phyloP scores from a whole-genome alignment of 2,113 vertebrate genomes.

The Prunella himalayana region DNA sequence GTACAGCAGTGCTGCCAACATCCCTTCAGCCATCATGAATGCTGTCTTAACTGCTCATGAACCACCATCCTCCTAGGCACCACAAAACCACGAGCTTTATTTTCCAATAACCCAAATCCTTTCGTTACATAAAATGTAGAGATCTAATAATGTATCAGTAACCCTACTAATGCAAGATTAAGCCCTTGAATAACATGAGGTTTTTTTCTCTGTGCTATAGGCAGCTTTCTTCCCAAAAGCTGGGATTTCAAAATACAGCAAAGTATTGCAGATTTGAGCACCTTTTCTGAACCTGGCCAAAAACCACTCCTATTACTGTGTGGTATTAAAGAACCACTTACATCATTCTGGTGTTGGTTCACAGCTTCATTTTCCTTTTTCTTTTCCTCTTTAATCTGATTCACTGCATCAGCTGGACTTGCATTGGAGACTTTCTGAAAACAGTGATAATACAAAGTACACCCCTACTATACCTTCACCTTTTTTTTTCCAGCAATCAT shows the following conservation, averaged over 20 bases:
- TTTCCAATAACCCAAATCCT: background rate
- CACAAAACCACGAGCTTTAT: background rate
- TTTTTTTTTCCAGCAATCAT: background rate
- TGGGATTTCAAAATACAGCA: background rate
- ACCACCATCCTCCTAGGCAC: background rate
- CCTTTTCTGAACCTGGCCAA: background rate
- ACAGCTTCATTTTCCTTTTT: conserved; percentile 34
- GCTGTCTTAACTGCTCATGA: background rate
- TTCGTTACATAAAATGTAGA: background rate
- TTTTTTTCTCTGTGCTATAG: background rate
- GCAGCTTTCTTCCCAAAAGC: background rate
- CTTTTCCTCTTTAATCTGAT: conserved; percentile 60
- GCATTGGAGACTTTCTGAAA: conserved; percentile 22
- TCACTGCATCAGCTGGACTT: background rate
- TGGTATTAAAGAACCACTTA: conserved; percentile 26
- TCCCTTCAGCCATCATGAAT: background rate
- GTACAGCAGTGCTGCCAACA: background rate
- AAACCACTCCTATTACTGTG: rapidly evolving
- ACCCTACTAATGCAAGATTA: background rate
- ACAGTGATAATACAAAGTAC: background rate
- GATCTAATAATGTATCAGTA: background rate
- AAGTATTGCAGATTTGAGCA: background rate
- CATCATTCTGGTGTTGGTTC: conserved; percentile 47
- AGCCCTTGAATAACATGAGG: background rate
- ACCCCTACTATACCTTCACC: rapidly evolving